Percentiles rank a stretch among this genome's conserved stretches.
Conservation (phyloP, 2,113 vertebrate species). For the Rhynchomys soricoides region DNA sequence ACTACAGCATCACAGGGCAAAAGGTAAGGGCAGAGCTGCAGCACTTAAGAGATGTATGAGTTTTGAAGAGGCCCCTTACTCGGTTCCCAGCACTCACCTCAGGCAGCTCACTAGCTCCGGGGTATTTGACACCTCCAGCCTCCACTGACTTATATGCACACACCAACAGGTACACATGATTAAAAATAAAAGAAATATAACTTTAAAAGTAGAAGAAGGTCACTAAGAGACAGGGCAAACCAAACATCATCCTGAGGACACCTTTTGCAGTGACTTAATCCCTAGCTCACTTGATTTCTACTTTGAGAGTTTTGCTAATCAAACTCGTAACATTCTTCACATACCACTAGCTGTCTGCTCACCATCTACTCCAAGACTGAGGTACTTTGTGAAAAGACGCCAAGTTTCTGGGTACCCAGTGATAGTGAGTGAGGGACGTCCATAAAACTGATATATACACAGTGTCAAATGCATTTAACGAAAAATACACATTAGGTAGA, state of each 20-base stretch:
- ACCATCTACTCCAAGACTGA: constrained; percentile 49
- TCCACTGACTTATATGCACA: not conserved
- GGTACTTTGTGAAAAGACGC: constrained; percentile 60
- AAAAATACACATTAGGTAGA: constrained; percentile 36
- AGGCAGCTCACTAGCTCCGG: not conserved
- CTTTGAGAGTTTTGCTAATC: constrained; percentile 67
- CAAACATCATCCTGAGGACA: not conserved
- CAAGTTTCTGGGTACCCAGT: constrained; percentile 18
- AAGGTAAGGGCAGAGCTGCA: not conserved
- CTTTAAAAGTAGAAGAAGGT: not conserved
- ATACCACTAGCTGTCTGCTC: constrained; percentile 59
- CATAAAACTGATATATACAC: constrained; percentile 45
- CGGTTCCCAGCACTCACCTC: not conserved
- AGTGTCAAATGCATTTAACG: constrained; percentile 19
- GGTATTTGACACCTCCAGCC: not conserved
- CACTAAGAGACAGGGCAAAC: not conserved
- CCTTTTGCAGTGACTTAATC: not conserved
- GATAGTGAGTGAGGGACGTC: not conserved
- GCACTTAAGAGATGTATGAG: not conserved
- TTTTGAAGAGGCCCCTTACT: not conserved
- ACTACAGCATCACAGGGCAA: not conserved
- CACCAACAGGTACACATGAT: not conserved
- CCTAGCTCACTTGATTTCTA: constrained; percentile 44
- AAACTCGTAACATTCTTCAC: constrained; percentile 63
- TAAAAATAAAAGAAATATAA: not conserved